phyloP scores from a whole-genome alignment of 2,888 invertebrate species.

The Platycheirus rosarum region DNA sequence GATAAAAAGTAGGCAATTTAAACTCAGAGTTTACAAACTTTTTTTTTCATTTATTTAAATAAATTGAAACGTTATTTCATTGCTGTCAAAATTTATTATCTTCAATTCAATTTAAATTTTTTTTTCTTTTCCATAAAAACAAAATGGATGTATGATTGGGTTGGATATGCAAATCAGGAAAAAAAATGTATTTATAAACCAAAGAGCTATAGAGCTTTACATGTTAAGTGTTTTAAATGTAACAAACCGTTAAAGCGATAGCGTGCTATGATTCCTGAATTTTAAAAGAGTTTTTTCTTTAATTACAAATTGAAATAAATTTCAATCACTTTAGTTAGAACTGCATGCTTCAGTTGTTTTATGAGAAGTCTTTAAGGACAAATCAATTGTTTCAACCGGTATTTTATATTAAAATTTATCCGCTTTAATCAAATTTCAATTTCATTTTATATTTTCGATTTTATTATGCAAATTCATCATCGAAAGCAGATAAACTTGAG shows the following conservation, averaged over 20 bases:
- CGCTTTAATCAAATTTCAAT: no score
- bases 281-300: no score
- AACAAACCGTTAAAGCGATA: background rate
- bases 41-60: background rate
- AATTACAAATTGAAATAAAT: no score
- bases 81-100: constrained; percentile 6
- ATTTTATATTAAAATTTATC: no score
- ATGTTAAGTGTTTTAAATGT: background rate
- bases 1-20: background rate
- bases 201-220: background rate
- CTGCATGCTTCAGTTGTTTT: no score
- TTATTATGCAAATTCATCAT: no score
- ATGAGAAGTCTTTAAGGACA: no score
- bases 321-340: no score
- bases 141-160: background rate
- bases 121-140: background rate
- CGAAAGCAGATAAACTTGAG: background rate
- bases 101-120: background rate
- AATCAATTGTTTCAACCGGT: no score
- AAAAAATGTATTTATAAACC: background rate
- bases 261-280: background rate
- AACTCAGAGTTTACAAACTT: constrained; percentile 2
- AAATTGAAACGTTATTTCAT: constrained; percentile 9
- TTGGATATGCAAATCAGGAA: constrained; percentile 9
- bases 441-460: no score